Evolutionary conservation across 1,140 invertebrate genomes (phyloP), one percentile per base, ranked within the genome.

Genomic region (Tigriopus japonicus): DNA sequence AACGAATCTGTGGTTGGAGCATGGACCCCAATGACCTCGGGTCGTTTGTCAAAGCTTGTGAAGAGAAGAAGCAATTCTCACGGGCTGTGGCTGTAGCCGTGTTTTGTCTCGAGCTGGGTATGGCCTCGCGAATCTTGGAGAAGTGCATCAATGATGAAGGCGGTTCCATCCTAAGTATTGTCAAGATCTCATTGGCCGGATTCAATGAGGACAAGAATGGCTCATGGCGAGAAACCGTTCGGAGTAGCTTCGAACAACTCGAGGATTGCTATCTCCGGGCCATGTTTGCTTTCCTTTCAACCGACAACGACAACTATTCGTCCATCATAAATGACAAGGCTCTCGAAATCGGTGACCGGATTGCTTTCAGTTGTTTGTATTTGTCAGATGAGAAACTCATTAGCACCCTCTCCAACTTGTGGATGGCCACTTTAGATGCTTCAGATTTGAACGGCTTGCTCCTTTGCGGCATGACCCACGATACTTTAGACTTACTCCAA

Each of bases 341-440:
- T n/a, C 80, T 92, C 68, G 78, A 81, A 17, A 80, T 95, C 6
- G 80, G 85, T 65, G 92, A 97, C 73, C 76, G 87, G 66, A 81
- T 95, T 45, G 91, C 87, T n/a, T 95, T 96, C 77, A 90, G 90
- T 28, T 84, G 87, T 66, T 83, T 83, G 64, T 96, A 84, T 74
- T 75, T 96, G 28, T 79, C 85, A 7, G 90, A 95, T 73, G 73
- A 71, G 14, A 82, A 84, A 71, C 72, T 96, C 53, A 72, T 77
- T 58, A 85, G 87, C 23, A 94, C 84, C 75, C 73, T 95, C 17
- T 79, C 81, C 52, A 75, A 75, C 64, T 74, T 88, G 19, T 81
- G 80, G 10, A 76, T 77, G 52, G 77, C 78, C 58, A 75, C 92
- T 45, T 82, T 80, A 14, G 79, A 82, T 42, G 77, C 79, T 63